A percentile compares a stretch with the other conserved stretches of the same genome.
phyloP scores from a whole-genome alignment of 2,888 invertebrate species.

The Omphaloscelis lunosa region DNA sequence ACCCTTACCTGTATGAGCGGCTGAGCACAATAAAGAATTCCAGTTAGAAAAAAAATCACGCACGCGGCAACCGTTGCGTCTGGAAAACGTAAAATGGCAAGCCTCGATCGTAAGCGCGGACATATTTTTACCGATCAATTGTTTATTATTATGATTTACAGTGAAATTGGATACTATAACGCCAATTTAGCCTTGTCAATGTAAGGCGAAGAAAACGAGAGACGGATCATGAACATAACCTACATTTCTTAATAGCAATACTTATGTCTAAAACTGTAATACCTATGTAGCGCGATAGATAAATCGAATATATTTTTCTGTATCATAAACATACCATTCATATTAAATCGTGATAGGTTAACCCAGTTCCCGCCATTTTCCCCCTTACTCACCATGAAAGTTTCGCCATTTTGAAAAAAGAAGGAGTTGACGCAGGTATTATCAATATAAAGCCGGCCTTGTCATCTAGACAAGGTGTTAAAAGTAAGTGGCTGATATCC shows the following conservation, averaged over 20 bases:
- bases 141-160: constrained; percentile 60
- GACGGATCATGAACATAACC: constrained; percentile 25
- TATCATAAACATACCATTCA: neutral
- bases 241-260: constrained; percentile 41
- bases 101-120: constrained; percentile 59
- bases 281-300: constrained; percentile 18
- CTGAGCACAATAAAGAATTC: constrained; percentile 84
- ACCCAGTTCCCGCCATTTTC: constrained; percentile 39
- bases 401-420: constrained; percentile 35
- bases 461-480: constrained; percentile 61
- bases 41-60: constrained; percentile 79
- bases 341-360: constrained; percentile 38
- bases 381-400: constrained; percentile 2
- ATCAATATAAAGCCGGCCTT: constrained; percentile 55
- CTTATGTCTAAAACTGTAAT: constrained; percentile 15
- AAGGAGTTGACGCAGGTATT: constrained; percentile 13
- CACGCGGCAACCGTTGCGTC: constrained; percentile 78
- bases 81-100: constrained; percentile 87
- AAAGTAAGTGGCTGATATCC: constrained; percentile 70
- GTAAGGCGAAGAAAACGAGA: constrained; percentile 38
- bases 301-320: constrained; percentile 6
- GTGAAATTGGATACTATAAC: constrained; percentile 51
- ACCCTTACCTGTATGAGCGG: constrained; percentile 79
- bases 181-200: constrained; percentile 41
- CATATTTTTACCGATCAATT: constrained; percentile 67